Evolutionary conservation across 2,888 invertebrate genomes (phyloP).

Genomic region (Exephanes ischioxanthus): DNA sequence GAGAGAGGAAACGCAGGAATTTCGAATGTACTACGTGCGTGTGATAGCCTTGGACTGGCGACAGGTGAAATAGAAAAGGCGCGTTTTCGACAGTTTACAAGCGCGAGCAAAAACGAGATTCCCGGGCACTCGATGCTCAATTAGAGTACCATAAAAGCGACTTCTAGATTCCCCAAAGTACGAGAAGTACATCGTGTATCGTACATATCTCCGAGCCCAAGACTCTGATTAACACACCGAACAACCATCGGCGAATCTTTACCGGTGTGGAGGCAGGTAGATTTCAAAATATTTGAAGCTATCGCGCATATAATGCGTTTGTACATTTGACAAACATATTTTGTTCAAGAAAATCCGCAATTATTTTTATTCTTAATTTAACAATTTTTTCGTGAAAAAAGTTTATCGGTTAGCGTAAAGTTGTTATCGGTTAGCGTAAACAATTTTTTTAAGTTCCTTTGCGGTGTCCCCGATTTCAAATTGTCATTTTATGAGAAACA

Average conservation of each 20-base stretch:
- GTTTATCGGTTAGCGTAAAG: too few relatives aligned
- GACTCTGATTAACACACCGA: neutral
- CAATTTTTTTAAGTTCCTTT: too few relatives aligned
- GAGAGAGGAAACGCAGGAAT: conserved; percentile 24
- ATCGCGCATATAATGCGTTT: neutral
- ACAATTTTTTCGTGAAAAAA: too few relatives aligned
- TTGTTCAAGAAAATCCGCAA: too few relatives aligned
- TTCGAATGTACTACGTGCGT: conserved; percentile 30
- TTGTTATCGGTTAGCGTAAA: too few relatives aligned
- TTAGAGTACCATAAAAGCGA: conserved; percentile 11
- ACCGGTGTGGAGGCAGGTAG: neutral
- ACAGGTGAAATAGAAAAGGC: conserved; percentile 8
- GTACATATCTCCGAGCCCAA: neutral
- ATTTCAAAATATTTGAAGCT: conserved; percentile 24
- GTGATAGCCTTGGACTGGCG: conserved; percentile 18
- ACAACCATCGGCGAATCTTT: neutral
- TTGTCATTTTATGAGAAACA: too few relatives aligned
- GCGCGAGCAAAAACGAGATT: neutral
- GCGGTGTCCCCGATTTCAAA: too few relatives aligned
- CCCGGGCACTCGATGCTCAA: neutral
- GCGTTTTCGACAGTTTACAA: neutral
- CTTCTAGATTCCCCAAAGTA: neutral
- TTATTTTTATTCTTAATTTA: too few relatives aligned
- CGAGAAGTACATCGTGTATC: neutral
- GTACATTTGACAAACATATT: too few relatives aligned